phyloP scores from a whole-genome alignment of 2,888 invertebrate genomes.

The Drosophila dives region DNA sequence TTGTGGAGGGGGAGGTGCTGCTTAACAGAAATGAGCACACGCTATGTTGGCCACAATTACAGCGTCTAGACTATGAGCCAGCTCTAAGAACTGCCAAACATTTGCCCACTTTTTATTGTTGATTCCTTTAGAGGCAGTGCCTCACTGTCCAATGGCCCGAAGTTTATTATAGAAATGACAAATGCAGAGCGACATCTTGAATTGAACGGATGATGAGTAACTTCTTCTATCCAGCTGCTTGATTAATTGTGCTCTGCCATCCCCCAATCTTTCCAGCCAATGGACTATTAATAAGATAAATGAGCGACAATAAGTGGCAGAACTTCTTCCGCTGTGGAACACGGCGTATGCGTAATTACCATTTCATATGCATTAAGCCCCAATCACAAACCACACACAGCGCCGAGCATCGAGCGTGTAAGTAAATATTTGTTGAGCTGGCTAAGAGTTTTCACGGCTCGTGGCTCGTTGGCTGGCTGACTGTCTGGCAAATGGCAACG shows the following conservation, averaged over 20 bases:
- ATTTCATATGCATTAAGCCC: slow-evolving; percentile 79
- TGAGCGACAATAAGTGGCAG: slow-evolving; percentile 75
- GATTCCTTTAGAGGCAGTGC: slow-evolving; percentile 26
- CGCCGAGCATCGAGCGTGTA: slow-evolving; percentile 25
- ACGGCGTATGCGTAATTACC: slow-evolving; percentile 78
- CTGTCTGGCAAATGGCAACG: slow-evolving; percentile 49
- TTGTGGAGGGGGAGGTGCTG: no score
- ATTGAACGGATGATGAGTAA: slow-evolving; percentile 41
- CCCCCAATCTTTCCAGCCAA: background rate
- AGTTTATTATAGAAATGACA: slow-evolving; percentile 77
- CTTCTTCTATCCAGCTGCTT: slow-evolving; percentile 54
- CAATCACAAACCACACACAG: slow-evolving; percentile 58
- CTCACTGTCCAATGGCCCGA: slow-evolving; percentile 52
- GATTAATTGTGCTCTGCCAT: slow-evolving; percentile 64
- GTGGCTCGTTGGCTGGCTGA: background rate
- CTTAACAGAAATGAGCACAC: slow-evolving; percentile 32
- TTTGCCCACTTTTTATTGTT: slow-evolving; percentile 35
- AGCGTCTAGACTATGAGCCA: slow-evolving; percentile 59
- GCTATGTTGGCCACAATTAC: slow-evolving; percentile 66
- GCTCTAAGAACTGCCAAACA: slow-evolving; percentile 61
- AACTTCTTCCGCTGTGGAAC: slow-evolving; percentile 70
- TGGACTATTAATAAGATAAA: slow-evolving; percentile 75
- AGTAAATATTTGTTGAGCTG: slow-evolving; percentile 55
- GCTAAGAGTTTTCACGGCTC: slow-evolving; percentile 7
- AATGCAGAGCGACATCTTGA: slow-evolving; percentile 60